Percentiles rank a stretch among this genome's conserved stretches.
phyloP scores from a whole-genome alignment of 2,113 vertebrate genomes.

The Polypterus bichir region DNA sequence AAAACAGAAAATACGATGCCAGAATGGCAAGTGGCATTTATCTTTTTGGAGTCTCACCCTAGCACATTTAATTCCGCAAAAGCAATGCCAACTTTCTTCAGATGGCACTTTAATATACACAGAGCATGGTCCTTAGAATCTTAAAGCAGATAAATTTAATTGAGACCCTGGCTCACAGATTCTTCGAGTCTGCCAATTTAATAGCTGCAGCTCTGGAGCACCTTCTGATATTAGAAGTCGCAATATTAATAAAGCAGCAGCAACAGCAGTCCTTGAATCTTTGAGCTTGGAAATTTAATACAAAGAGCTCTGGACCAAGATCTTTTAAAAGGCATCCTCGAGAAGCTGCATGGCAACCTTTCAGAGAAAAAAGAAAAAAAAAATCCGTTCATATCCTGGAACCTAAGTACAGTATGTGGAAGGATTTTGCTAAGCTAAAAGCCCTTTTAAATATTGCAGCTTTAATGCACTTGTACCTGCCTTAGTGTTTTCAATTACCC shows the following conservation, averaged over 20 bases:
- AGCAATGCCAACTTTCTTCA: not conserved
- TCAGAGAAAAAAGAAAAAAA: no score
- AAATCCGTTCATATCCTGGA: no score
- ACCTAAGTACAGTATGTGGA: no score
- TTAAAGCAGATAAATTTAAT: constrained; percentile 2
- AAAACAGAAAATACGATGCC: no score
- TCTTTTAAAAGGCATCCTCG: not conserved
- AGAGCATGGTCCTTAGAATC: not conserved
- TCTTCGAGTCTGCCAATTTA: constrained; percentile 8
- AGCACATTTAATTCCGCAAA: no score
- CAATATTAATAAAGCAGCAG: constrained; percentile 10
- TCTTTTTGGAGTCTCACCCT: no score
- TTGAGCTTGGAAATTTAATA: constrained; percentile 16
- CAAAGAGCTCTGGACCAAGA: constrained; percentile 2
- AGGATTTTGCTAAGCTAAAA: no score
- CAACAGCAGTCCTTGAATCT: not conserved
- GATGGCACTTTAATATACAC: constrained; percentile 5
- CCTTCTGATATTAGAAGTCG: constrained; percentile 14
- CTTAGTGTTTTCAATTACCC: no score
- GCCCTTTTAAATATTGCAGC: no score
- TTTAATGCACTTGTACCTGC: no score
- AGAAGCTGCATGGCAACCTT: no score
- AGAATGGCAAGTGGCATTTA: no score
- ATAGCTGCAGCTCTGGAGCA: constrained; percentile 14
- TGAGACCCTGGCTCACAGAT: not conserved